Evolutionary conservation across 2,113 vertebrate genomes (phyloP).

Genomic region (Poicephalus gulielmi): DNA sequence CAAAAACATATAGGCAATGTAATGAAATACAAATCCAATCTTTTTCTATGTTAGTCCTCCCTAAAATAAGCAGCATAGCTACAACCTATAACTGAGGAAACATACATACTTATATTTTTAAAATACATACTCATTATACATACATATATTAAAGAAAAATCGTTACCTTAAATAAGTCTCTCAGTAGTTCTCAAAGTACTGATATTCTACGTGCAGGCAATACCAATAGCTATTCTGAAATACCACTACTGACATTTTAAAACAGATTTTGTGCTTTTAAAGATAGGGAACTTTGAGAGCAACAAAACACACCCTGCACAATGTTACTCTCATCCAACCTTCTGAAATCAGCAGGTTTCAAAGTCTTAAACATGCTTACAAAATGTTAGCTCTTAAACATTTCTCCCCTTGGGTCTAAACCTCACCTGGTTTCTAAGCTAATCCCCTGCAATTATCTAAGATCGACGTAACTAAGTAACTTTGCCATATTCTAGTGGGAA

Average conservation of each 20-base stretch:
- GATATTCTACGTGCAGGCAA: background rate
- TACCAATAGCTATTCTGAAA: background rate
- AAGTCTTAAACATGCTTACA: background rate
- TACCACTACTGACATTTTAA: background rate
- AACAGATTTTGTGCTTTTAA: background rate
- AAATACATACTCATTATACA: fast-evolving
- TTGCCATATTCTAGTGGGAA: background rate
- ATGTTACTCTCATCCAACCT: background rate
- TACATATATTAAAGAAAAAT: background rate
- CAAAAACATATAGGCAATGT: background rate
- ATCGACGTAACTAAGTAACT: background rate
- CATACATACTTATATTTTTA: background rate
- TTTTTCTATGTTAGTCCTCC: background rate
- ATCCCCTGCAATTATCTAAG: background rate
- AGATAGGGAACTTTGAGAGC: background rate
- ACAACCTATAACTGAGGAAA: background rate
- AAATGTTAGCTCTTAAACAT: background rate
- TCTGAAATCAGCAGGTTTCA: background rate
- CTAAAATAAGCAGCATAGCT: background rate
- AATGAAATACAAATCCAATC: background rate
- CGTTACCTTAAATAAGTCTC: background rate
- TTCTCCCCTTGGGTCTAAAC: background rate
- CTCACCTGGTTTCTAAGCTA: background rate
- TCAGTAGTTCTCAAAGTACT: background rate
- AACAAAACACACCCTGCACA: background rate